Evolutionary conservation across 2,113 vertebrate species (phyloP), one percentile per base, ranked within the genome.

Genomic region (Gymnogyps californianus): DNA sequence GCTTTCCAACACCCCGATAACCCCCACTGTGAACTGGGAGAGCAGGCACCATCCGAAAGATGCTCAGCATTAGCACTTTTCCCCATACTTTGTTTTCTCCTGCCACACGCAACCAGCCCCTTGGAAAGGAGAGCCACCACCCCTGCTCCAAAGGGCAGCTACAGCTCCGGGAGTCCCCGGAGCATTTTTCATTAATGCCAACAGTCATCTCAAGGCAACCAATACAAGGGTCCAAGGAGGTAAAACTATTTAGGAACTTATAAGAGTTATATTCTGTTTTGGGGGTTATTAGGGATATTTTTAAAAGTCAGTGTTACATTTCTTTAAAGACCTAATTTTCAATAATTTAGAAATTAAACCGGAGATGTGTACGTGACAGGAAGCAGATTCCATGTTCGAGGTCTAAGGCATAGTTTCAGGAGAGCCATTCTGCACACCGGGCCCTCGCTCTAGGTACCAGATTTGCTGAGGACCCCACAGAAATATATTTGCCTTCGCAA

Each of bases 371-470:
- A 42, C 3, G 1, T 5, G 25, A 13, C 1, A 6, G 51, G 57
- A 47, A 58, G 70, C 8, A 52, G 62, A 7, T 31, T 26, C 32
- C 3, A 2, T 3, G 7, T 31, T n/a, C 2, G 0, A 29, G 7
- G 8, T 4, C 52, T 7, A 4, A 14, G 61, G 42, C 4, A 3
- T 4, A 11, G 76, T 19, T 58, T 46, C 51, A 7, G 32, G 15
- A 49, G 20, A 31, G 11, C 8, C 29, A 2, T 5, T 32, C 40
- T 28, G 62, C 25, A 5, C 15, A 3, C 1, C 1, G 2, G 25
- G 31, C n/a, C 32, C 66, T 26, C 8, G 16, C 59, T 59, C 40
- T 1, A 18, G 72, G 7, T 2, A 9, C 52, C 22, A 16, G 24
- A 3, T 9, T 32, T 6, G 7, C 40, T 1, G 10, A 17, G 62